These are phyloP conservation scores for Lepidurus packardi DNA, from an alignment of 1,140 invertebrate species.

Conservation along the genomic window DNA sequence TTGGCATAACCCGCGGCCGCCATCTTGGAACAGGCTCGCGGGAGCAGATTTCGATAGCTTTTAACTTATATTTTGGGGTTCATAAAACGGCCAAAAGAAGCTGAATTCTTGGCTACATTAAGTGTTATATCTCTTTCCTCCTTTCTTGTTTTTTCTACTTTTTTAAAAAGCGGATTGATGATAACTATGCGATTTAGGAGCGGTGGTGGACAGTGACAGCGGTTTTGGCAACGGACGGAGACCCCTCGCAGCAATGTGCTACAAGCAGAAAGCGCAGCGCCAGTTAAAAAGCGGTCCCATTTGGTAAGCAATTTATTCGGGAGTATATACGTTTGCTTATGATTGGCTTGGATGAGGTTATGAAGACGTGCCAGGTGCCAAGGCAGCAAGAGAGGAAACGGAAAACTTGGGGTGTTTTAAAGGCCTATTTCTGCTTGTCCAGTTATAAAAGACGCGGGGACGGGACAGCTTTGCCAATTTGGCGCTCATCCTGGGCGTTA, in stretches of 20 bases:
- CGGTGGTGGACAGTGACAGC: background rate
- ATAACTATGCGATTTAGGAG: no score
- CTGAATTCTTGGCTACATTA: no score
- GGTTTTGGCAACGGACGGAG: background rate
- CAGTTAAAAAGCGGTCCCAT: background rate
- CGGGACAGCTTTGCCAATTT: background rate
- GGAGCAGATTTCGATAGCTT: no score
- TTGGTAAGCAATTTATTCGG: background rate
- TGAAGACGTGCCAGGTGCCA: background rate
- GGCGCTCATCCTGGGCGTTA: background rate
- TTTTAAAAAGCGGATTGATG: no score
- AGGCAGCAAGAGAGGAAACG: background rate
- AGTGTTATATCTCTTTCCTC: no score
- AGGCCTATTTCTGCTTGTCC: background rate
- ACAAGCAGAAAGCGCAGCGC: background rate
- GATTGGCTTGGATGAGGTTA: slow-evolving; percentile 13
- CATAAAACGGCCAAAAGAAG: no score
- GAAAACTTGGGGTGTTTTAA: background rate
- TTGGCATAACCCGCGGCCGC: no score
- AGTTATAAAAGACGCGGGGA: background rate
- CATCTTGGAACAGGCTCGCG: no score
- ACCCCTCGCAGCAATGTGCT: background rate
- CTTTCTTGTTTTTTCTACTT: no score
- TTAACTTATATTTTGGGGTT: no score
- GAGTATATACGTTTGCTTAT: slow-evolving; percentile 12